These are phyloP conservation scores for Piprites chloris DNA, from an alignment of 2,113 vertebrate genomes.

Conservation along the genomic window DNA sequence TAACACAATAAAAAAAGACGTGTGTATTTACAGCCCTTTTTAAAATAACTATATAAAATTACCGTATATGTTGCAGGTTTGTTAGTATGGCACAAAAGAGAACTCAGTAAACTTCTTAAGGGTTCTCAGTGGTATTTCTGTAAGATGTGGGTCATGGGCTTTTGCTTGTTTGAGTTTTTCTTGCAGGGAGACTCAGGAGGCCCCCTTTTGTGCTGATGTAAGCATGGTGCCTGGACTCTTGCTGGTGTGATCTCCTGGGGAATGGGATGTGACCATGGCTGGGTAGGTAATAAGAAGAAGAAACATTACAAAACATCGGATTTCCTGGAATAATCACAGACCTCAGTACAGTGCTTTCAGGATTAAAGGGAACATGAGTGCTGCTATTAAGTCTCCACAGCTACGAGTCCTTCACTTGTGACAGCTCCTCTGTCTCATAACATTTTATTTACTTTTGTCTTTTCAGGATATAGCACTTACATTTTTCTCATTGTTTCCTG, in stretches of 20 bases:
- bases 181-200: constrained; percentile 86
- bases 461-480: not conserved
- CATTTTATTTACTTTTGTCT: not conserved
- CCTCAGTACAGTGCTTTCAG: constrained; percentile 79
- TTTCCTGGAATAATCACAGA: constrained; percentile 87
- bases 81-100: not conserved
- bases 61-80: not conserved
- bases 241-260: constrained; percentile 89
- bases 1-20: not conserved
- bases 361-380: constrained; percentile 71
- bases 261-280: constrained; percentile 84
- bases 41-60: not conserved
- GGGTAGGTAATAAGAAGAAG: constrained; percentile 73
- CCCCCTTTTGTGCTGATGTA: constrained; percentile 78
- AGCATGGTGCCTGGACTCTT: constrained; percentile 74
- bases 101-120: not conserved
- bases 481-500: not conserved
- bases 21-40: not conserved
- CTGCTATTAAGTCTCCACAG: constrained; percentile 28
- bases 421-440: not conserved
- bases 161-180: not conserved
- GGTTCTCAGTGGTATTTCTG: not conserved
- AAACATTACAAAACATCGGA: constrained; percentile 67
- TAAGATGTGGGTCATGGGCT: not conserved
- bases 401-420: not conserved